Percentiles rank a stretch among this genome's conserved stretches.
These are phyloP conservation scores for Plectropomus leopardus DNA, from an alignment of 2,113 vertebrate genomes.

Conservation along the genomic window DNA sequence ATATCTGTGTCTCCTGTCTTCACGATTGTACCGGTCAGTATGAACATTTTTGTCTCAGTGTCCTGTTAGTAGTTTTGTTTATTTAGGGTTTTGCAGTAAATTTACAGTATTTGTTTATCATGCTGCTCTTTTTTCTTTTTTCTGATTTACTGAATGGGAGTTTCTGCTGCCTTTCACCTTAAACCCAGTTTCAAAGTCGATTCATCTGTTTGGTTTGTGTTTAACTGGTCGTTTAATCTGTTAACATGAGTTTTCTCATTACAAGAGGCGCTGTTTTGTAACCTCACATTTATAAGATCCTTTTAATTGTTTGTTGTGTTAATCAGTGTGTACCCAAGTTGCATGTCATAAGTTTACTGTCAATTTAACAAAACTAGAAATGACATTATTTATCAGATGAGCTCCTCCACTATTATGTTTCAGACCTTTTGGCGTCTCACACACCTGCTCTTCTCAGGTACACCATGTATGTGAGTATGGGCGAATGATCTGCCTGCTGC, in stretches of 20 bases:
- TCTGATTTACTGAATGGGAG: background rate
- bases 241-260: background rate
- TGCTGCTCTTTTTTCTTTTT: too few species aligned
- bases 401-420: background rate
- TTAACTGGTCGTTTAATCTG: background rate
- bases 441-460: background rate
- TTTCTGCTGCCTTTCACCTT: constrained; percentile 1
- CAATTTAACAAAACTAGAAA: background rate
- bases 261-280: background rate
- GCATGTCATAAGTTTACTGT: background rate
- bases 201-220: background rate
- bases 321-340: background rate
- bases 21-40: constrained; percentile 1
- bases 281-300: background rate
- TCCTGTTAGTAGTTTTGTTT: background rate
- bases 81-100: background rate
- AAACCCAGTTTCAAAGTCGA: background rate
- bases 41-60: background rate
- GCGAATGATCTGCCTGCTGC: background rate
- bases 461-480: background rate
- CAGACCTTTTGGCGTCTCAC: background rate
- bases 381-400: background rate
- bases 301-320: background rate
- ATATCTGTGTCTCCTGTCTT: constrained; percentile 2
- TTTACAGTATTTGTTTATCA: background rate